Evolutionary conservation across 2,113 vertebrate species (phyloP), one percentile per base, ranked within the genome.

Genomic region (Holacanthus passer): DNA sequence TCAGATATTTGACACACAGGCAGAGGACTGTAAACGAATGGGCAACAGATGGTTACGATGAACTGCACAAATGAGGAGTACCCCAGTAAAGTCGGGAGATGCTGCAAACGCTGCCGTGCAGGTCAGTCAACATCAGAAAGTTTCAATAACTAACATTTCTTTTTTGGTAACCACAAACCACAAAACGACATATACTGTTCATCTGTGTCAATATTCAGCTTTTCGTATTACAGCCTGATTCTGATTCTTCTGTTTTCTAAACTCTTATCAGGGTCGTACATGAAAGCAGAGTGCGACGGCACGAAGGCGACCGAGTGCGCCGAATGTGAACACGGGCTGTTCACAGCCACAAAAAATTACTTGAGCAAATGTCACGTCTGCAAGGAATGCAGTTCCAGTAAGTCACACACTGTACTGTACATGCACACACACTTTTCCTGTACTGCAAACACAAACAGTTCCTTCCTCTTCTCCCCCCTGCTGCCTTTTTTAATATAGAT

Each of bases 51-150:
- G 71, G 16, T 17, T 9, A 17, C 32, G 16, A 41, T 6, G 39
- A 45, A 0, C 7, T 93, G 93, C 59, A 0, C 5, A 0, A 1
- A 0, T 0, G 48, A 71, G 31, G 14, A 7, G 29, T 81, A 77
- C 14, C 0, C 0, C 0, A 10, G 0, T 3, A 7, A 47, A 16
- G 12, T 32, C 20, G 79, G 20, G 4, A 6, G 0, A 32, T 92
- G 91, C 84, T 93, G 93, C 12, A 24, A 76, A 13, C 32, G 7
- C 11, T 94, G 93, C 31, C 4, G 35, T 14, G 70, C 89, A 91
- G 93, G 93, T 94, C 27, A 87, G 92, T 94, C 45, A 27, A 76
- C 20, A 7, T 37, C 29, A 37, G 2, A 2, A 63, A 27, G 16
- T 64, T 68, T 43, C n/a, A n/a, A 58, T 10, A 22, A 75, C 0